A percentile compares a stretch with the other conserved stretches of the same genome.
These are phyloP conservation scores for Leptothorax acervorum DNA, from an alignment of 2,888 invertebrate species.

Conservation along the genomic window DNA sequence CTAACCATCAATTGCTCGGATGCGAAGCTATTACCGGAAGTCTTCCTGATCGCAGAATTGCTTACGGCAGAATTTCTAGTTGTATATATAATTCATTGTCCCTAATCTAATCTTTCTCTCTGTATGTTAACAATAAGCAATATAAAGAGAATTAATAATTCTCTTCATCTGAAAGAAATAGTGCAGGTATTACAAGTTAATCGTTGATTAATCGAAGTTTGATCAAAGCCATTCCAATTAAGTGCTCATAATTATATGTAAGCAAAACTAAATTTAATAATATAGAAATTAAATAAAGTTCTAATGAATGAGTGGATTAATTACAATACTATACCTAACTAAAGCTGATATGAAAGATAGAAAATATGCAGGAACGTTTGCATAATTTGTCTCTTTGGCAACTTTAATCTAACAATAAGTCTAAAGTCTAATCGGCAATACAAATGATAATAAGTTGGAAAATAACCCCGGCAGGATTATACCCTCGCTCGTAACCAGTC, in stretches of 20 bases:
- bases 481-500: background rate
- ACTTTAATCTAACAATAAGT: too few species aligned
- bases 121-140: background rate
- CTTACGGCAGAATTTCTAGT: background rate
- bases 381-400: too few species aligned
- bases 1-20: constrained; percentile 25
- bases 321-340: too few species aligned
- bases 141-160: background rate
- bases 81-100: background rate
- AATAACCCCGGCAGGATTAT: background rate
- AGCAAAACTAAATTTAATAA: too few species aligned
- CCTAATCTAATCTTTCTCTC: background rate
- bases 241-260: too few species aligned
- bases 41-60: background rate
- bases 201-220: background rate
- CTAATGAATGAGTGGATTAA: background rate
- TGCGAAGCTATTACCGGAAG: constrained; percentile 53
- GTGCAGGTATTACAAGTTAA: background rate
- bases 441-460: background rate
- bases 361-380: too few species aligned
- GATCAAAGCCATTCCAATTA: too few species aligned
- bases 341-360: too few species aligned
- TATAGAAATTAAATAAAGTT: too few species aligned
- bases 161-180: background rate
- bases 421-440: background rate